phyloP scores from a whole-genome alignment of 2,888 invertebrate species.

The Lepidocyrtoides sp. region DNA sequence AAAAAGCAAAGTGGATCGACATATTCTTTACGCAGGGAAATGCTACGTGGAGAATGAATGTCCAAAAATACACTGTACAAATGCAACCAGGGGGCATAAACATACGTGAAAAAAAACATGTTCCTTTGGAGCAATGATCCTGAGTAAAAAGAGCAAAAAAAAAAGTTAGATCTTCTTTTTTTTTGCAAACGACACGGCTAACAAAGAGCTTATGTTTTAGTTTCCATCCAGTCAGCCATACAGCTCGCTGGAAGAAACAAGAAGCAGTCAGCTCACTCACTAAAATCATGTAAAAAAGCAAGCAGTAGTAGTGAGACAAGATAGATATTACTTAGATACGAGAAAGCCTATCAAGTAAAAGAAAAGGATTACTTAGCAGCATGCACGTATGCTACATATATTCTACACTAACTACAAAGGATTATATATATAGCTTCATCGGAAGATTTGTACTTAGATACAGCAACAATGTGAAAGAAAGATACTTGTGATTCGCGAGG shows the following conservation, averaged over 20 bases:
- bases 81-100: not conserved
- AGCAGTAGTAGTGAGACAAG: not conserved
- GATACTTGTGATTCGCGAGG: constrained; percentile 3
- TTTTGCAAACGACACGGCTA: not conserved
- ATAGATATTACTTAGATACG: constrained; percentile 10
- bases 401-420: not conserved
- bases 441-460: too few relatives aligned
- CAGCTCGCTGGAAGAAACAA: constrained; percentile 56
- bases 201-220: constrained; percentile 34
- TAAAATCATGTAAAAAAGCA: constrained; percentile 38
- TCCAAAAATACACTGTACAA: constrained; percentile 20
- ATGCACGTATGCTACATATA: not conserved
- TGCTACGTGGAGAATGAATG: constrained; percentile 39
- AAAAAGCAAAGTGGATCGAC: not conserved
- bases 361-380: constrained; percentile 2
- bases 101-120: constrained; percentile 1
- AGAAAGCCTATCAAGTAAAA: constrained; percentile 31
- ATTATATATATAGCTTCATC: not conserved
- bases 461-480: not conserved
- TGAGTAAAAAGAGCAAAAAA: not conserved
- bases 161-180: constrained; percentile 40
- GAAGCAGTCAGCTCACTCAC: constrained; percentile 12
- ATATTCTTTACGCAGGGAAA: not conserved
- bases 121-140: constrained; percentile 50
- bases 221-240: constrained; percentile 32